These are phyloP conservation scores for Cynocephalus volans DNA, from an alignment of 2,113 vertebrate species.

Conservation along the genomic window DNA sequence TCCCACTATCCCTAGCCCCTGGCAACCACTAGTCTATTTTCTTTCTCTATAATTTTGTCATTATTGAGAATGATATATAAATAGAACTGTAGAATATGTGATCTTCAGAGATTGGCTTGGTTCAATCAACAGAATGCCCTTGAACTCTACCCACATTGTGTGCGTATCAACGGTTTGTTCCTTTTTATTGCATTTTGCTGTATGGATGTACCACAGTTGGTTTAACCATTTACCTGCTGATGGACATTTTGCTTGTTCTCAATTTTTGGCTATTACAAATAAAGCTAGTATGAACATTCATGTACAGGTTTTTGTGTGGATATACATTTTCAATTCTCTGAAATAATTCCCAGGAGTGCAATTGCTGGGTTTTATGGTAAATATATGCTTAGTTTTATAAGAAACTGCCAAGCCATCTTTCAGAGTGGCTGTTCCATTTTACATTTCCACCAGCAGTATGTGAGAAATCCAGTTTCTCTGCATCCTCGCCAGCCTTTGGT, in stretches of 20 bases:
- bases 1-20: not conserved
- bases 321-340: not conserved
- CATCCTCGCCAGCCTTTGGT: not conserved
- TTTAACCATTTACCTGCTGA: not conserved
- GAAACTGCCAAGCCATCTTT: not conserved
- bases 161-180: not conserved
- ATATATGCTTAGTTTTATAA: not conserved
- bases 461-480: not conserved
- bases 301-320: not conserved
- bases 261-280: not conserved
- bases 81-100: not conserved
- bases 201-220: not conserved
- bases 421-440: not conserved
- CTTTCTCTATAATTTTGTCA: not conserved
- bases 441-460: not conserved
- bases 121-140: not conserved
- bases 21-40: not conserved
- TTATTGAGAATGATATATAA: not conserved
- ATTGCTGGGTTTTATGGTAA: not conserved
- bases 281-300: not conserved
- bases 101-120: not conserved
- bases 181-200: not conserved
- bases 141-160: not conserved
- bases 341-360: not conserved
- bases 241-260: not conserved